Conservation (phyloP, 2,888 invertebrate species). For the Eudiplozoon nipponicum region DNA sequence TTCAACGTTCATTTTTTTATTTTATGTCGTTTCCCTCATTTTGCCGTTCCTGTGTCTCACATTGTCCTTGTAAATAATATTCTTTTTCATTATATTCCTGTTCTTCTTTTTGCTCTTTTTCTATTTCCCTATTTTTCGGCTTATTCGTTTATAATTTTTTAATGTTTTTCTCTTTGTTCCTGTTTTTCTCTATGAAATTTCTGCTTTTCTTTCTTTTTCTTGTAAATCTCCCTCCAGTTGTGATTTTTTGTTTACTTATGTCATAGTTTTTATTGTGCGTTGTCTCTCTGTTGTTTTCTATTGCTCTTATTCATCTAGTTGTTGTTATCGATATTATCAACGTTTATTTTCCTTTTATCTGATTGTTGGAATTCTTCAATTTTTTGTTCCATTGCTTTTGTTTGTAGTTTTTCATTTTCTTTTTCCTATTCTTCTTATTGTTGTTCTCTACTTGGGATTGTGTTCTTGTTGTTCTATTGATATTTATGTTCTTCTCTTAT, state of each 20-base stretch:
- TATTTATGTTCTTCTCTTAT: constrained; percentile 1
- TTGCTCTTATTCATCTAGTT: background rate
- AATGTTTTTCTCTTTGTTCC: background rate
- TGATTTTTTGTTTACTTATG: background rate
- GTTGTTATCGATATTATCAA: background rate
- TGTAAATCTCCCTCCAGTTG: background rate
- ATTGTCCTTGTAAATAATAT: background rate
- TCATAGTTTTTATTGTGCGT: background rate
- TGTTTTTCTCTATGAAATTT: background rate
- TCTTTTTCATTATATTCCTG: background rate
- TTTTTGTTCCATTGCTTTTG: background rate
- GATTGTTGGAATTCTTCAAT: background rate
- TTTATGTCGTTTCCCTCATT: background rate
- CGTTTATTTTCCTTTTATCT: background rate
- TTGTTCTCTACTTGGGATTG: background rate
- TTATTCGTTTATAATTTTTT: background rate
- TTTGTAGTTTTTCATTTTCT: background rate
- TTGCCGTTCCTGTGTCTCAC: background rate
- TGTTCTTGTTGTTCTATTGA: background rate
- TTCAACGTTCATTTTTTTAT: background rate
- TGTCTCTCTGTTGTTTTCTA: background rate
- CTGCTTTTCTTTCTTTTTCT: background rate
- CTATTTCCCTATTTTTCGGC: background rate
- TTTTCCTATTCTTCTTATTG: background rate
- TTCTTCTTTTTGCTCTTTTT: background rate